phyloP scores from a whole-genome alignment of 2,888 invertebrate genomes.

The Plebejus anna region DNA sequence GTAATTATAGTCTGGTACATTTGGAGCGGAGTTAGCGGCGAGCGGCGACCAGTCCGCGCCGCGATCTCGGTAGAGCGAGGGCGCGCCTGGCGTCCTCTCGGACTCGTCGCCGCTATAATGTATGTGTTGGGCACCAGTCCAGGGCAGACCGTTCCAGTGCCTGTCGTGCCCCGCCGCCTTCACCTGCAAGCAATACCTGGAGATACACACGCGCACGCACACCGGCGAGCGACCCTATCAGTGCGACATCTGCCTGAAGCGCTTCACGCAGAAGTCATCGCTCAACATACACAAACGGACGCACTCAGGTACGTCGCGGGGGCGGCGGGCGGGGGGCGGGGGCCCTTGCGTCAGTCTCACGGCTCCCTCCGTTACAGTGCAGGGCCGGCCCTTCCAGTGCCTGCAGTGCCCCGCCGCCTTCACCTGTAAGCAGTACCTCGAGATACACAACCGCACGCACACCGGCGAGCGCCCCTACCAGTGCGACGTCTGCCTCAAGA shows the following conservation, averaged over 20 bases:
- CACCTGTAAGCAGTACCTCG: constrained; percentile 79
- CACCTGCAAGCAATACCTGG: constrained; percentile 81
- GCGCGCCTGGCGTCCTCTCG: constrained; percentile 68
- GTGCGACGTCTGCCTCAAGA: constrained; percentile 88
- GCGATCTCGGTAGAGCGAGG: constrained; percentile 69
- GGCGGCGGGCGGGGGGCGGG: constrained; percentile 43
- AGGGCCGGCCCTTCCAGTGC: constrained; percentile 81
- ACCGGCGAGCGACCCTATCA: constrained; percentile 81
- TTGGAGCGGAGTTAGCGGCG: constrained; percentile 70
- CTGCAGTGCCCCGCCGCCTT: constrained; percentile 80
- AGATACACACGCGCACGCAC: constrained; percentile 83
- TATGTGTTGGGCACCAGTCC: constrained; percentile 79
- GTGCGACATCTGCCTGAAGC: constrained; percentile 88
- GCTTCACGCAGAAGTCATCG: constrained; percentile 91
- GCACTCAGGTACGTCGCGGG: constrained; percentile 81
- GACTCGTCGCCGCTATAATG: constrained; percentile 74
- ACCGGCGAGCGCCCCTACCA: constrained; percentile 80
- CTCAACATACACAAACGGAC: constrained; percentile 90
- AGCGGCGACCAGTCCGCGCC: constrained; percentile 75
- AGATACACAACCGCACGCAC: constrained; percentile 79
- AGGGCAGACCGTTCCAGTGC: constrained; percentile 81
- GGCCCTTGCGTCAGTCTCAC: constrained; percentile 44
- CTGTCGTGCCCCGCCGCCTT: constrained; percentile 81
- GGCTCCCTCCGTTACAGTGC: constrained; percentile 63
- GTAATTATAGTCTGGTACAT: constrained; percentile 42